Evolutionary conservation across 2,797 vertebrate genomes (phyloP).

Genomic region (Manis crassicaudata): DNA sequence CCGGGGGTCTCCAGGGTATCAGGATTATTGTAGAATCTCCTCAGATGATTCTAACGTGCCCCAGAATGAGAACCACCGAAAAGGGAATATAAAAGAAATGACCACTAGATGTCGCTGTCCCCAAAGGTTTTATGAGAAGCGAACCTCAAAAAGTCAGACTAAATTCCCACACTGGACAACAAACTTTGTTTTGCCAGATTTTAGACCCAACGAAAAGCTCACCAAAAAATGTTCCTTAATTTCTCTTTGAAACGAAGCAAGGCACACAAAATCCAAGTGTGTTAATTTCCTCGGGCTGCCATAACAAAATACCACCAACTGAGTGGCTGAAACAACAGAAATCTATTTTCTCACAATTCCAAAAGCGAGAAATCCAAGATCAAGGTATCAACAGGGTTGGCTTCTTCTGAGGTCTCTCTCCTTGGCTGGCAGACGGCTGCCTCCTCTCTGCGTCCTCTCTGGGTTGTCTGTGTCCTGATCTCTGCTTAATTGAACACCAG

Average conservation of each 20-base stretch:
- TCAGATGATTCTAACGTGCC: background rate
- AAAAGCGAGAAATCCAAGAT: background rate
- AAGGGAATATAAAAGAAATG: background rate
- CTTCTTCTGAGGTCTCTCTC: background rate
- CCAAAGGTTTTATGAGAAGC: conserved; percentile 68
- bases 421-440: background rate
- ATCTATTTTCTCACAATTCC: background rate
- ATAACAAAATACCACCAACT: background rate
- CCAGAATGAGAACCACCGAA: background rate
- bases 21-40: background rate
- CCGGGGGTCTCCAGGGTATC: background rate
- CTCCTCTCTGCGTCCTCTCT: background rate
- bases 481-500: background rate
- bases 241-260: conserved; percentile 23
- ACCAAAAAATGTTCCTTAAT: background rate
- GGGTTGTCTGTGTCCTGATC: background rate
- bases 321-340: background rate
- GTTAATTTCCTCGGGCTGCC: background rate
- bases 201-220: background rate
- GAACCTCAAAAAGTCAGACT: rapidly evolving
- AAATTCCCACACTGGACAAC: background rate
- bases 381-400: rapidly evolving
- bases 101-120: conserved; percentile 72
- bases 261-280: background rate
- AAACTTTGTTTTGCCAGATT: background rate